phyloP scores from a whole-genome alignment of 2,113 vertebrate species.

The Callaeas wilsoni region DNA sequence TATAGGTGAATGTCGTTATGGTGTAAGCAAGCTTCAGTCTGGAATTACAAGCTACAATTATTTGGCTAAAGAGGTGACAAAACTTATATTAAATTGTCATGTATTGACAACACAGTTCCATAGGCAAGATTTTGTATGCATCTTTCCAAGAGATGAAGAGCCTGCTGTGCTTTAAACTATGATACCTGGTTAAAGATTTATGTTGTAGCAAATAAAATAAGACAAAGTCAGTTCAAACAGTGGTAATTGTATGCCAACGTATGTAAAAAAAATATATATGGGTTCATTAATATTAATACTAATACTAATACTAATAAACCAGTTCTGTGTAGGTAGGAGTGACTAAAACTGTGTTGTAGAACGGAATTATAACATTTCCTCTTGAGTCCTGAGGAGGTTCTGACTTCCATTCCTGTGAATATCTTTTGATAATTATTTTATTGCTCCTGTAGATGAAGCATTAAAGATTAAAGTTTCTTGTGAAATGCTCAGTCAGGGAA shows the following conservation, averaged over 20 bases:
- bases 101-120: background rate
- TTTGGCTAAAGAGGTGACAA: background rate
- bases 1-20: background rate
- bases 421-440: background rate
- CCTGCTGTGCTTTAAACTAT: background rate
- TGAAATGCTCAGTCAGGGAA: background rate
- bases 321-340: background rate
- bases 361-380: background rate
- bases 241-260: background rate
- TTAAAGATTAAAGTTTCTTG: background rate
- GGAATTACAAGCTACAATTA: background rate
- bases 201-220: background rate
- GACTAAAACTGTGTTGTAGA: background rate
- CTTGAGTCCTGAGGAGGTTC: background rate
- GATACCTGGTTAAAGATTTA: background rate
- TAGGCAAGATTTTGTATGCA: background rate
- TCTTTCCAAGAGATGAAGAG: background rate
- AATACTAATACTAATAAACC: accelerated
- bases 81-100: background rate
- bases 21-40: background rate
- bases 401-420: background rate
- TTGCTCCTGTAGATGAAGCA: background rate
- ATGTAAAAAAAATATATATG: background rate
- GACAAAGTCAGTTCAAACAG: background rate
- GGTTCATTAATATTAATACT: background rate